Conservation (phyloP, 2,797 vertebrate genomes). For the Fringilla coelebs region DNA sequence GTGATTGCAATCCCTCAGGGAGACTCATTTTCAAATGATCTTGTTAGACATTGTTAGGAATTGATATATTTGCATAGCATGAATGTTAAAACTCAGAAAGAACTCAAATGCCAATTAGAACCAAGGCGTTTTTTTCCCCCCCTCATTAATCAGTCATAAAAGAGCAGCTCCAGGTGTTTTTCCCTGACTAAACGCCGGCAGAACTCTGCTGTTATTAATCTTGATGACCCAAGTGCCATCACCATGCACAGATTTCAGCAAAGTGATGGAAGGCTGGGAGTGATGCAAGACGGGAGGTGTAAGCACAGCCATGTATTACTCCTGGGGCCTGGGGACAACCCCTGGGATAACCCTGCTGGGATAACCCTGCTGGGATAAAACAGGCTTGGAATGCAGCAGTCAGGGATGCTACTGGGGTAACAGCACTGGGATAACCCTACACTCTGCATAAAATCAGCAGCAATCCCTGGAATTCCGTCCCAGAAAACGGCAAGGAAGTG, state of each 20-base stretch:
- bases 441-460: not conserved
- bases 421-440: accelerated
- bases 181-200: not conserved
- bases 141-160: constrained; percentile 68
- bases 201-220: constrained; percentile 10
- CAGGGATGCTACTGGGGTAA: not conserved
- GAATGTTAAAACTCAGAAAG: constrained; percentile 67
- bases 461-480: not conserved
- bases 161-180: constrained; percentile 63
- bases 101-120: constrained; percentile 54
- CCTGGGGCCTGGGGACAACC: not conserved
- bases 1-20: constrained; percentile 29
- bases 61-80: constrained; percentile 61
- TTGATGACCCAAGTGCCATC: constrained; percentile 17
- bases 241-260: not conserved
- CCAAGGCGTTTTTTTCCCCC: not conserved
- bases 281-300: accelerated
- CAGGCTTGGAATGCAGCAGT: accelerated
- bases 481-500: not conserved
- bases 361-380: not conserved
- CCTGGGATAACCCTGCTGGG: not conserved
- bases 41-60: constrained; percentile 69
- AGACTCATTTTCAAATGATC: constrained; percentile 65
- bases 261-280: not conserved
- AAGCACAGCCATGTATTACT: accelerated